Conservation (phyloP, 2,888 invertebrate species). For the Xylophagus ater region DNA sequence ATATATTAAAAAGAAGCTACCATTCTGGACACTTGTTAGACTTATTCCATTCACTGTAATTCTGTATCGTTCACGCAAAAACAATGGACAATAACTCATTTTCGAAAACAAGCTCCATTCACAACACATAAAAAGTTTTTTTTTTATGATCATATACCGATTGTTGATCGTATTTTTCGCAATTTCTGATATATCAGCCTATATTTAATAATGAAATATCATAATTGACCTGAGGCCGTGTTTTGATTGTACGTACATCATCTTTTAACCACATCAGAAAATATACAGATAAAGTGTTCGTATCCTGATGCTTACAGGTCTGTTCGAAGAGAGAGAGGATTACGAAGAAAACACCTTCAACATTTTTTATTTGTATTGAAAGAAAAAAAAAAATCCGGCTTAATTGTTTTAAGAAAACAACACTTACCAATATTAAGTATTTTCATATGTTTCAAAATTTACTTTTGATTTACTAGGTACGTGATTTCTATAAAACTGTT, state of each 20-base stretch:
- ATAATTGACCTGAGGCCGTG: constrained; percentile 38
- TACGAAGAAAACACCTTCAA: too few relatives aligned
- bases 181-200: constrained; percentile 22
- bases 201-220: constrained; percentile 39
- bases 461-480: too few relatives aligned
- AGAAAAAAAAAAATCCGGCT: too few relatives aligned
- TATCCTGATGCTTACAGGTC: too few relatives aligned
- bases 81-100: constrained; percentile 17
- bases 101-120: constrained; percentile 13
- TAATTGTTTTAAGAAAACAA: too few relatives aligned
- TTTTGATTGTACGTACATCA: constrained; percentile 22
- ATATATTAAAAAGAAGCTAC: too few relatives aligned
- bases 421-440: too few relatives aligned
- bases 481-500: too few relatives aligned
- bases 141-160: constrained; percentile 2
- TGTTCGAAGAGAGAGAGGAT: too few relatives aligned
- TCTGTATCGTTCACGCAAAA: constrained; percentile 4
- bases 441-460: too few relatives aligned
- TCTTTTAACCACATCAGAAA: constrained; percentile 15
- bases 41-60: constrained; percentile 3
- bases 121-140: background rate
- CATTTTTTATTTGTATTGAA: too few relatives aligned
- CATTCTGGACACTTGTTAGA: constrained; percentile 11
- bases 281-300: constrained; percentile 12
- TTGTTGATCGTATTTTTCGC: constrained; percentile 14